Evolutionary conservation across 1,140 invertebrate genomes (phyloP), one percentile per base, ranked within the genome.

Genomic region (Camponotus pennsylvanicus): DNA sequence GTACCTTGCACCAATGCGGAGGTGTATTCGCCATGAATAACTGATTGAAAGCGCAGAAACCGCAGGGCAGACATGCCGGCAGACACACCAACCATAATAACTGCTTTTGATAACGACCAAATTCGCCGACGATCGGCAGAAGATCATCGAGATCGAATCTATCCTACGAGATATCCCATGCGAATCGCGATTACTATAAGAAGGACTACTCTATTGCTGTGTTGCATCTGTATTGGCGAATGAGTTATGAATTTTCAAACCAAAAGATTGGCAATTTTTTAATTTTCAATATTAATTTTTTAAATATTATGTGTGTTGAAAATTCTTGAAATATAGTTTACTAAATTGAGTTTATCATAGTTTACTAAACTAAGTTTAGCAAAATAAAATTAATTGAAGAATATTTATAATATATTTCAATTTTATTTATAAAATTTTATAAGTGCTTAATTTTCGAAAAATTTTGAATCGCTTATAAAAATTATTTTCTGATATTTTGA

Each of bases 31-130:
- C 96, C 97, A 98, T 98, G 93, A 98, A 98, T 2, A 98, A 96
- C 93, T 98, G 98, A 95, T 98, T 98, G 93, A 98, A 98, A 1
- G 98, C 98, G 93, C 98, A 98, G 93, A 98, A 98, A 1, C 98
- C 98, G 92, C 98, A 98, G 0, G 98, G 98, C 78, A 98, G 96
- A 89, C 98, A 98, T 4, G 98, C 98, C 13, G 98, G 98, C 40
- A 98, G 94, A 91, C 98, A 98, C 18, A 98, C 97, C 27, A 98
- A 95, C 97, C 98, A 98, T 32, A 98, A 94, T 63, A 99, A 95
- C 76, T 98, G 95, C 91, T 98, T 98, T 93, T 99, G 98, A 93
- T 98, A 98, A 21, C 96, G 96, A 37, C 98, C 98, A 93, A 98
- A 98, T 93, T 98, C 98, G 5, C 98, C 98, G 73, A 98, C 96